Conservation (phyloP, 2,888 invertebrate species). For the Apotomis turbidana region DNA sequence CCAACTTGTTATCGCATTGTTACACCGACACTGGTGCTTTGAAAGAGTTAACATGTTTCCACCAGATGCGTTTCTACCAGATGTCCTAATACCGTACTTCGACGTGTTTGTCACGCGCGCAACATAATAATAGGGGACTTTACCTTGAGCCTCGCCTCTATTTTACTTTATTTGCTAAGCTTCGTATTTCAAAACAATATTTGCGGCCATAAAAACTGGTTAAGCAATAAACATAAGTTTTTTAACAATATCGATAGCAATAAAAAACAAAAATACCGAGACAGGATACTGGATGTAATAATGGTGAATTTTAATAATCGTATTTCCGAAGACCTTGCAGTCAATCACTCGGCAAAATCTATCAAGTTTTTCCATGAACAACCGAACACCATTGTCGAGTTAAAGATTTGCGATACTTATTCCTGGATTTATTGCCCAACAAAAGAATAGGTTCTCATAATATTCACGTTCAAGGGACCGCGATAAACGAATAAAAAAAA, state of each 20-base stretch:
- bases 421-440: slow-evolving; percentile 24
- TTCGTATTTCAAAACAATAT: slow-evolving; percentile 30
- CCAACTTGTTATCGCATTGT: slow-evolving; percentile 4
- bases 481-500: slow-evolving; percentile 47
- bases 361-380: slow-evolving; percentile 21
- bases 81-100: slow-evolving; percentile 19
- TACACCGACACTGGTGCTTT: neutral
- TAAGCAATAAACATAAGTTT: slow-evolving; percentile 28
- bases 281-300: slow-evolving; percentile 28
- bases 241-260: slow-evolving; percentile 22
- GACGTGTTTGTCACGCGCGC: slow-evolving; percentile 24
- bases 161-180: slow-evolving; percentile 5
- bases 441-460: slow-evolving; percentile 19
- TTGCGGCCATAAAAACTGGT: slow-evolving; percentile 33
- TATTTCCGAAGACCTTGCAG: slow-evolving; percentile 34
- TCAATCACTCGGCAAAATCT: slow-evolving; percentile 19
- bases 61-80: slow-evolving; percentile 31
- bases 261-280: slow-evolving; percentile 28
- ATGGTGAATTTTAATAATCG: slow-evolving; percentile 28
- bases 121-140: slow-evolving; percentile 4
- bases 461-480: slow-evolving; percentile 45
- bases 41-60: slow-evolving; percentile 19
- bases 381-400: neutral
- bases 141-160: slow-evolving; percentile 9
- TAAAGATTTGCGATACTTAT: slow-evolving; percentile 23